These are phyloP conservation scores for Drosophila flavopinicola DNA, from an alignment of 2,888 invertebrate species.

Conservation along the genomic window DNA sequence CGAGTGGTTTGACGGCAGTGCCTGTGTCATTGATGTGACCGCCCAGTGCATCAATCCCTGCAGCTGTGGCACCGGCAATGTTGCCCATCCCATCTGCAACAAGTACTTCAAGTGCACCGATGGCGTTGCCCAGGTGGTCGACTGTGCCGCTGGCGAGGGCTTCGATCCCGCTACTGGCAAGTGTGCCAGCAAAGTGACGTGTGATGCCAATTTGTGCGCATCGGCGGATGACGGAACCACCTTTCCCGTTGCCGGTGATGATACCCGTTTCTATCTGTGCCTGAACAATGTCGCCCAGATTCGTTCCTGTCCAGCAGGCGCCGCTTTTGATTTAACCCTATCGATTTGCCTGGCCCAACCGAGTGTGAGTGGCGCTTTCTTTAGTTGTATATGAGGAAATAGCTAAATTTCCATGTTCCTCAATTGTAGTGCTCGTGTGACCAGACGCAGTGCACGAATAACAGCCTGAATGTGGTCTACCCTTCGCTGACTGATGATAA, in stretches of 20 bases:
- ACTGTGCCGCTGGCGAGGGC: constrained; percentile 60
- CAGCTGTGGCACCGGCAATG: constrained; percentile 44
- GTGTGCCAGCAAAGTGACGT: constrained; percentile 50
- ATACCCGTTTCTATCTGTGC: constrained; percentile 65
- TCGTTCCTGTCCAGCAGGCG: constrained; percentile 39
- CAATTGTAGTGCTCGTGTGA: constrained; percentile 61
- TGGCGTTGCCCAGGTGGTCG: constrained; percentile 62
- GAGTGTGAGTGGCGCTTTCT: constrained; percentile 75
- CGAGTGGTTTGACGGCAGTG: constrained; percentile 67
- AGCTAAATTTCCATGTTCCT: background rate
- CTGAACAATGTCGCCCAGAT: constrained; percentile 38
- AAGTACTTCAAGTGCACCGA: constrained; percentile 75
- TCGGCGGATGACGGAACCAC: constrained; percentile 47
- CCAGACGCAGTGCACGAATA: constrained; percentile 39
- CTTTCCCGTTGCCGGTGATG: constrained; percentile 57
- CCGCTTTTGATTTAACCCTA: constrained; percentile 11
- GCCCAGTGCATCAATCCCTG: constrained; percentile 80
- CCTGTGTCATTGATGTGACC: constrained; percentile 62
- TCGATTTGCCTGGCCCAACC: constrained; percentile 55
- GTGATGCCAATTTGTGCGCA: constrained; percentile 60
- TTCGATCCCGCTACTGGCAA: constrained; percentile 53
- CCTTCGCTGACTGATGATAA: constrained; percentile 49
- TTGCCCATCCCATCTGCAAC: constrained; percentile 76
- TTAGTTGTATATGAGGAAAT: no score
- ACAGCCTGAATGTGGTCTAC: constrained; percentile 14